These are phyloP conservation scores for Leptinotarsa peninsularis DNA, from an alignment of 2,888 invertebrate species.

Conservation along the genomic window DNA sequence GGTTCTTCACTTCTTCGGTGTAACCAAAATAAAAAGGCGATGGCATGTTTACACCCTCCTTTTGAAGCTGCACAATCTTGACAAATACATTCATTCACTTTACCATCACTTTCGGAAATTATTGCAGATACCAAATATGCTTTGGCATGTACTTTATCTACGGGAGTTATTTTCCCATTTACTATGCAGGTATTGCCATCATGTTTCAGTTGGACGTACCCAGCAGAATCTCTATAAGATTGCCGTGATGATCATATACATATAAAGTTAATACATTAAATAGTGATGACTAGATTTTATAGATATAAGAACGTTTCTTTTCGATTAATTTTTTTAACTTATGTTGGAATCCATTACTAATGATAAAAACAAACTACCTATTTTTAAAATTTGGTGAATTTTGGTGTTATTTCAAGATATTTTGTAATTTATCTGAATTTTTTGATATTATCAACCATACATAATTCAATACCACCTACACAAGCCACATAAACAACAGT, in stretches of 20 bases:
- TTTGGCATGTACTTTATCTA: constrained; percentile 44
- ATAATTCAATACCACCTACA: too few species aligned
- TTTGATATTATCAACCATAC: neutral
- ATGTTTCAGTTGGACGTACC: constrained; percentile 41
- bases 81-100: constrained; percentile 36
- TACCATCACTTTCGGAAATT: constrained; percentile 38
- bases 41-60: constrained; percentile 47
- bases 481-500: too few species aligned
- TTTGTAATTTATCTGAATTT: neutral
- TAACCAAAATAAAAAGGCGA: constrained; percentile 46
- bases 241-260: constrained; percentile 9
- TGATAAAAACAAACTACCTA: neutral
- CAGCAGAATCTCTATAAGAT: constrained; percentile 30
- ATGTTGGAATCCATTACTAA: neutral
- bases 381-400: neutral
- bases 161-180: constrained; percentile 44
- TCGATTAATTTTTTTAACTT: neutral
- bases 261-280: neutral
- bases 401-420: neutral
- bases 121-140: constrained; percentile 39
- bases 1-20: constrained; percentile 45
- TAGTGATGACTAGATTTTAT: constrained; percentile 2
- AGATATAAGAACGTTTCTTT: constrained; percentile 3
- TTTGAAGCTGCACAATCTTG: constrained; percentile 45
- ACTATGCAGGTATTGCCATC: constrained; percentile 36